Conservation (phyloP, 1,140 invertebrate species). For the Drosophila jambulina region DNA sequence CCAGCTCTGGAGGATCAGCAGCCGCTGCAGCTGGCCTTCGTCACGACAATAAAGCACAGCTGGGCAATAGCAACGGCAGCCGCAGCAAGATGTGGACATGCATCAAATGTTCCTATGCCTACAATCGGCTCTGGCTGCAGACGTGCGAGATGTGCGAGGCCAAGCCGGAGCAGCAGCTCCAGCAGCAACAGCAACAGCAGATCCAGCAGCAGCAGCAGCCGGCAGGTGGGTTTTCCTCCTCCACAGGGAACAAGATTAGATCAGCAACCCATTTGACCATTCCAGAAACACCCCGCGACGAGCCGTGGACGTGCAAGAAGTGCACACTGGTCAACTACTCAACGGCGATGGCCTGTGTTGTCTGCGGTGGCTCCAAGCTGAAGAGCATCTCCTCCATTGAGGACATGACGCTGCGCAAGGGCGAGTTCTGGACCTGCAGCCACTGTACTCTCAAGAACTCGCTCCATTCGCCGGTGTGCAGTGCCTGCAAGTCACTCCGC, state of each 20-base stretch:
- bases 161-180: conserved; percentile 87
- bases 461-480: conserved; percentile 89
- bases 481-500: conserved; percentile 89
- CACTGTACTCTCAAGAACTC: conserved; percentile 95
- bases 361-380: conserved; percentile 93
- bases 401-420: conserved; percentile 90
- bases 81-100: conserved; percentile 93
- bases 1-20: conserved; percentile 15
- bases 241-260: not conserved
- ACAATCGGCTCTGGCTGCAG: conserved; percentile 92
- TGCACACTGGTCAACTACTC: conserved; percentile 93
- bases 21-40: conserved; percentile 36
- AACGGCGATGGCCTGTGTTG: conserved; percentile 90
- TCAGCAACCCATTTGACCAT: not conserved
- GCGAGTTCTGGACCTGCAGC: conserved; percentile 91
- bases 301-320: conserved; percentile 94
- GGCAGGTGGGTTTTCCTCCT: conserved; percentile 21
- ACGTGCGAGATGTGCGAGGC: conserved; percentile 93
- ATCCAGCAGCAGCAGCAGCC: conserved; percentile 86
- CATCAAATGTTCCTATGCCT: conserved; percentile 93
- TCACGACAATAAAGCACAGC: conserved; percentile 75
- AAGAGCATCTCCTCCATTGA: conserved; percentile 88
- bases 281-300: conserved; percentile 55
- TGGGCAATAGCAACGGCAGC: conserved; percentile 59
- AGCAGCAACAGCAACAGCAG: conserved; percentile 86